Conservation (phyloP, 2,888 invertebrate species). For the Liposcelis brunnea region DNA sequence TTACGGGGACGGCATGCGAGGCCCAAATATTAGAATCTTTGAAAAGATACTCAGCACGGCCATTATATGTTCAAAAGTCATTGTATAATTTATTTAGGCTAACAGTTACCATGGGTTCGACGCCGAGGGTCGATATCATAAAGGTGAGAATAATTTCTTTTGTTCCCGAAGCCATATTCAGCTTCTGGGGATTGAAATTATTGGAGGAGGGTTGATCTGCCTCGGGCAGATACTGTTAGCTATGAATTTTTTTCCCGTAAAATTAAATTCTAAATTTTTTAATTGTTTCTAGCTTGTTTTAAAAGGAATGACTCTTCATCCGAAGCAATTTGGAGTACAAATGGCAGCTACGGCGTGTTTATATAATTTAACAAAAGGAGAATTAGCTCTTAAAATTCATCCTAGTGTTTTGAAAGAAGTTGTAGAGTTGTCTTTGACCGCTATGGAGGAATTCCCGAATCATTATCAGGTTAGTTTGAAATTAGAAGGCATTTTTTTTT, state of each 20-base stretch:
- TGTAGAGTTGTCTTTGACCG: conserved; percentile 42
- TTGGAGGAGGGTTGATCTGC: too few species aligned
- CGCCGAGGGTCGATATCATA: conserved; percentile 40
- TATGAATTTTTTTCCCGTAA: too few species aligned
- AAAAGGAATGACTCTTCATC: conserved; percentile 30
- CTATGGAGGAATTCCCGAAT: conserved; percentile 48
- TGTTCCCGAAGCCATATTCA: too few species aligned
- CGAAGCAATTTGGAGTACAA: conserved; percentile 42
- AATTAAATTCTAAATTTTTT: conserved; percentile 10
- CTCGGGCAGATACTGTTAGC: too few species aligned
- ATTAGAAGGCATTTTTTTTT: background rate
- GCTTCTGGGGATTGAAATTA: too few species aligned
- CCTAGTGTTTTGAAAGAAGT: conserved; percentile 40
- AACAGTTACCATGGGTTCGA: conserved; percentile 30
- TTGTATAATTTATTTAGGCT: conserved; percentile 43
- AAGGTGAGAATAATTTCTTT: conserved; percentile 25
- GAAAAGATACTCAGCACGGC: conserved; percentile 35
- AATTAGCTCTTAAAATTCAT: conserved; percentile 43
- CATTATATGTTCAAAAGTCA: conserved; percentile 45
- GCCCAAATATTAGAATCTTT: conserved; percentile 39
- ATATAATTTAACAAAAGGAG: conserved; percentile 51
- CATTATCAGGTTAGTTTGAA: conserved; percentile 35
- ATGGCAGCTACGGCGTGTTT: conserved; percentile 60
- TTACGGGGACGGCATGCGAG: conserved; percentile 38
- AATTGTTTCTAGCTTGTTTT: conserved; percentile 19